Conservation (phyloP, 2,797 vertebrate species). For the Kryptolebias ocellatus region DNA sequence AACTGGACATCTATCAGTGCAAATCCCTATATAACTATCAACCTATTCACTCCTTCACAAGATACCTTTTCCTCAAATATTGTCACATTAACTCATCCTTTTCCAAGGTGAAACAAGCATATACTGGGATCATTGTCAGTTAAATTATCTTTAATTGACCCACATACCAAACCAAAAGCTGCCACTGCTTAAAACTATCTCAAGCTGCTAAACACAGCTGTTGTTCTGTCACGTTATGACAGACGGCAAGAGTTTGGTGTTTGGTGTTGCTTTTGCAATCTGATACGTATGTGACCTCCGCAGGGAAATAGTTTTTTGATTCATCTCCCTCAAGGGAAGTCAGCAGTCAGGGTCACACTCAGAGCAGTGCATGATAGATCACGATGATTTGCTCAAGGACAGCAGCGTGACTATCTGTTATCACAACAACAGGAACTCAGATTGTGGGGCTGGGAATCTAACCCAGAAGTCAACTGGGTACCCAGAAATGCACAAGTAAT, state of each 20-base stretch:
- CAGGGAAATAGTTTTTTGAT: conserved; percentile 17
- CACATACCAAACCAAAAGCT: conserved; percentile 30
- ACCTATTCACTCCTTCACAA: conserved; percentile 34
- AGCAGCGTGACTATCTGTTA: neutral
- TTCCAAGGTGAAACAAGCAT: conserved; percentile 30
- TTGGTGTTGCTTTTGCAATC: conserved; percentile 40
- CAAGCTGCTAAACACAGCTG: conserved; percentile 29
- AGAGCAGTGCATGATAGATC: conserved; percentile 18
- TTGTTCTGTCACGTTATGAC: conserved; percentile 17
- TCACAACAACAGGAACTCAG: neutral
- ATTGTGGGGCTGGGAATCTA: neutral
- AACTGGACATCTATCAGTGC: conserved; percentile 67
- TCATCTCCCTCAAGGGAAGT: conserved; percentile 13
- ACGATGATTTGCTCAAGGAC: conserved; percentile 14
- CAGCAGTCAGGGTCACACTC: conserved; percentile 32
- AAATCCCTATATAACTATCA: conserved; percentile 31
- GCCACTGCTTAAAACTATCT: conserved; percentile 25
- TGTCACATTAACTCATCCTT: conserved; percentile 6
- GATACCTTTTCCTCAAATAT: conserved; percentile 31
- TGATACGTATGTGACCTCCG: conserved; percentile 33
- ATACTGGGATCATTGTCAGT: conserved; percentile 25
- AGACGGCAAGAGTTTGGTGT: conserved; percentile 25
- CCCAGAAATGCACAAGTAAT: neutral
- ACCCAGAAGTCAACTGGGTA: neutral
- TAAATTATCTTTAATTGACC: conserved; percentile 35